Evolutionary conservation across 2,888 invertebrate species (phyloP), one percentile per base, ranked within the genome.

Genomic region (Spodoptera exigua): DNA sequence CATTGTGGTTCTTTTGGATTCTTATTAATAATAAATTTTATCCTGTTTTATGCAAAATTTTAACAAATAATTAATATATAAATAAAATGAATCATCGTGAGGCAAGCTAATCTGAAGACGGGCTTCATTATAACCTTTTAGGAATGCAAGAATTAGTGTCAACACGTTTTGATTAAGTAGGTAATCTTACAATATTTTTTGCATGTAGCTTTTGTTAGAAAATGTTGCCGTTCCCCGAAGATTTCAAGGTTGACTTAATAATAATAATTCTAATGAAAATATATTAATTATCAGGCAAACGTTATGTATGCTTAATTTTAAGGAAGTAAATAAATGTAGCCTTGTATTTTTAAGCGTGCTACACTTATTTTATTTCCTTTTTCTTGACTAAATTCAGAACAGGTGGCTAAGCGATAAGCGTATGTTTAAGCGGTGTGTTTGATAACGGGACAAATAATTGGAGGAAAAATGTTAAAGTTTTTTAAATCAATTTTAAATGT

Each of bases 361-460:
- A 12, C 12, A 55, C 36, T 53, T 55, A 53, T 12, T 57, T 55
- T 41, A 57, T 52, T 65, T 59, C 36, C 47, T 40, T 53, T 60
- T 35, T 21, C 47, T 44, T 54, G 60, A 74, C 63, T 76, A 40
- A 66, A 68, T 69, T 78, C 65, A 60, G 76, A 78, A 72, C 76
- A 78, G 72, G 68, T 71, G 62, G 57, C 55, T 64, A 71, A 71
- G 63, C 69, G 76, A 76, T 76, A 78, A 76, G 72, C 58, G 40
- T 39, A 36, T 59, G 39, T 52, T 61, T 60, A 61, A 70, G 67
- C 61, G 59, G 75, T 52, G 52, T 58, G 18, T 46, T n/a, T 51
- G 74, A 65, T 66, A 76, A 66, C 66, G 62, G 41, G 70, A 74
- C 66, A 66, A 56, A 71, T 70, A 54, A 49, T 52, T 54, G 12